Evolutionary conservation across 2,888 invertebrate species (phyloP).

Genomic region (Pachycephus smyrnensis): DNA sequence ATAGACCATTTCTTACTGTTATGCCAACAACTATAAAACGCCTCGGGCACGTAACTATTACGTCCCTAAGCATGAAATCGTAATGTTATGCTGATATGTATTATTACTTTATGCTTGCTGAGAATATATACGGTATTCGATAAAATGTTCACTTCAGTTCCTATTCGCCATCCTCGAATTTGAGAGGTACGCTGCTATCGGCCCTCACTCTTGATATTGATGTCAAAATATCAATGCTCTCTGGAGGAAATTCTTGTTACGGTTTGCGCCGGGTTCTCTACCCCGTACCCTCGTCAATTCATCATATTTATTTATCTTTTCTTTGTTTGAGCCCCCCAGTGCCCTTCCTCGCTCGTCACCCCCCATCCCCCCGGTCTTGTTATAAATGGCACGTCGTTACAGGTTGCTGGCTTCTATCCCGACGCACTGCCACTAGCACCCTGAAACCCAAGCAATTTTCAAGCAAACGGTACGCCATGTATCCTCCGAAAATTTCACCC

Average conservation of each 20-base stretch:
- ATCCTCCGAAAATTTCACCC: neutral
- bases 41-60: too few relatives aligned
- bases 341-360: too few relatives aligned
- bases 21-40: too few relatives aligned
- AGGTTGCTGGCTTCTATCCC: neutral
- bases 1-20: too few relatives aligned
- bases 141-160: too few relatives aligned
- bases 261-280: neutral
- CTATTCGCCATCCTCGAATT: too few relatives aligned
- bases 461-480: neutral
- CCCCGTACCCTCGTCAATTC: neutral
- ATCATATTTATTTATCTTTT: conserved; percentile 22
- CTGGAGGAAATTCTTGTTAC: neutral
- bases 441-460: neutral
- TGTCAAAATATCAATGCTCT: neutral
- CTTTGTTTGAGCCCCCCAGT: conserved; percentile 12
- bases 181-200: too few relatives aligned
- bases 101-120: too few relatives aligned
- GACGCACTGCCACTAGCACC: neutral
- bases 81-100: too few relatives aligned
- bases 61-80: neutral
- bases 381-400: conserved; percentile 21
- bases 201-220: too few relatives aligned
- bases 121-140: too few relatives aligned
- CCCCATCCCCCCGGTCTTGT: neutral